These are phyloP conservation scores for Channa striata DNA, from an alignment of 2,797 vertebrate genomes.

Conservation along the genomic window DNA sequence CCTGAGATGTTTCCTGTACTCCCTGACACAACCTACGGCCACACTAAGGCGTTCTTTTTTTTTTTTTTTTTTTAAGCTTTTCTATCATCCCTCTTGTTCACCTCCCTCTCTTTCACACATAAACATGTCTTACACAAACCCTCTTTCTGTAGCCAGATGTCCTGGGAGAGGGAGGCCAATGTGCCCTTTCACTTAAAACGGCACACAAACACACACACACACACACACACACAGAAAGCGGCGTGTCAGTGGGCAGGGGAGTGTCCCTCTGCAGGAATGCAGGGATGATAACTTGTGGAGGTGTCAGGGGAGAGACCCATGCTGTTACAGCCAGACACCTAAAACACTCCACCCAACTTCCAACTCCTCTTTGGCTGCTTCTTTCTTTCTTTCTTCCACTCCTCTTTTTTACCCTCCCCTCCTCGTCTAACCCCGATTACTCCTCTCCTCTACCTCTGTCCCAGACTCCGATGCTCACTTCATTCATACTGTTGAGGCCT, in stretches of 20 bases:
- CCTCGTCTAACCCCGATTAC: not conserved
- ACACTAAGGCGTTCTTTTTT: conserved; percentile 42
- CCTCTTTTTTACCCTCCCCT: not conserved
- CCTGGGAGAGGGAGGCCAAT: conserved; percentile 71
- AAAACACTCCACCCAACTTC: conserved; percentile 74
- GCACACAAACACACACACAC: conserved; percentile 56
- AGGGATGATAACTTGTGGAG: conserved; percentile 80
- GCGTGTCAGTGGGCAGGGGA: conserved; percentile 78
- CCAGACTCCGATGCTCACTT: conserved; percentile 7
- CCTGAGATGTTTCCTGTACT: conserved; percentile 84
- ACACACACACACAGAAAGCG: conserved; percentile 23
- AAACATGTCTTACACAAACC: conserved; percentile 68
- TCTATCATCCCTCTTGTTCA: conserved; percentile 10
- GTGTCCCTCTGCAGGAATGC: conserved; percentile 84
- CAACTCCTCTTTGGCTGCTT: conserved; percentile 39
- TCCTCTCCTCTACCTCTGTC: conserved; percentile 18
- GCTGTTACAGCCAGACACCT: conserved; percentile 81
- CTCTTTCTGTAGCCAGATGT: conserved; percentile 73
- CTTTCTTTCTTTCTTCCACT: conserved; percentile 10
- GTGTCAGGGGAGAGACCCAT: conserved; percentile 80
- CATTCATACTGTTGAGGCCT: conserved; percentile 28
- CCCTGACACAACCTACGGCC: conserved; percentile 67
- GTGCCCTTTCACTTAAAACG: conserved; percentile 73
- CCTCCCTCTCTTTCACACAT: conserved; percentile 35
- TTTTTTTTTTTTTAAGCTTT: conserved; percentile 1